A percentile compares a stretch with the other conserved stretches of the same genome.
These are phyloP conservation scores for Galeopterus variegatus DNA, from an alignment of 2,113 vertebrate genomes.

Conservation along the genomic window DNA sequence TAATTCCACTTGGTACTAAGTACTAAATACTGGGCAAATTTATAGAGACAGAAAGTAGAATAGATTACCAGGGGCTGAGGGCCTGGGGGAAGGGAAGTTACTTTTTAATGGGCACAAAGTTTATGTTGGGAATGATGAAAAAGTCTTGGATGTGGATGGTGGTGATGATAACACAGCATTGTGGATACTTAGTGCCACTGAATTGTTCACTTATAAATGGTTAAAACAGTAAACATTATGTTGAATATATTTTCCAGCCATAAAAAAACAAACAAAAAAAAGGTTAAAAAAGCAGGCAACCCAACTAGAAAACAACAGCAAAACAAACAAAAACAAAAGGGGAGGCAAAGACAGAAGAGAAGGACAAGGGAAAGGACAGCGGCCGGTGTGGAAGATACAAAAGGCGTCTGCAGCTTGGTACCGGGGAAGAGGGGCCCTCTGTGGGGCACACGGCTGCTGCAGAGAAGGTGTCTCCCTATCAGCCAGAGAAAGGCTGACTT, in stretches of 20 bases:
- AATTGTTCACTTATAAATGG: background rate
- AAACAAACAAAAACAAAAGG: background rate
- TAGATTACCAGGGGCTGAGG: background rate
- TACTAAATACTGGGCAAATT: background rate
- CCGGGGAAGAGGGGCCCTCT: background rate
- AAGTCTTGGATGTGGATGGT: background rate
- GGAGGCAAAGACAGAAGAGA: background rate
- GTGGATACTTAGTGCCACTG: background rate
- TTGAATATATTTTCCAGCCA: background rate
- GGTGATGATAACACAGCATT: background rate
- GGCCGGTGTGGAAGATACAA: background rate
- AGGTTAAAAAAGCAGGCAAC: background rate
- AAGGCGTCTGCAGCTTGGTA: background rate
- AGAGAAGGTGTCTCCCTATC: background rate
- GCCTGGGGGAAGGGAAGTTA: no score
- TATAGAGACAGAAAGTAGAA: background rate
- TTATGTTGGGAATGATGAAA: background rate
- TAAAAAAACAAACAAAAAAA: background rate
- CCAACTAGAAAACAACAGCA: slow-evolving; percentile 17
- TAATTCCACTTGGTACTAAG: background rate
- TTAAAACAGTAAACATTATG: background rate
- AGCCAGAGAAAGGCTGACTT: slow-evolving; percentile 13
- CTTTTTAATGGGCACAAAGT: background rate
- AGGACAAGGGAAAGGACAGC: background rate
- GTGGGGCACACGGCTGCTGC: background rate